Percentiles rank a stretch among this genome's conserved stretches.
Conservation (phyloP, 2,888 invertebrate species). For the Bellardia bayeri region DNA sequence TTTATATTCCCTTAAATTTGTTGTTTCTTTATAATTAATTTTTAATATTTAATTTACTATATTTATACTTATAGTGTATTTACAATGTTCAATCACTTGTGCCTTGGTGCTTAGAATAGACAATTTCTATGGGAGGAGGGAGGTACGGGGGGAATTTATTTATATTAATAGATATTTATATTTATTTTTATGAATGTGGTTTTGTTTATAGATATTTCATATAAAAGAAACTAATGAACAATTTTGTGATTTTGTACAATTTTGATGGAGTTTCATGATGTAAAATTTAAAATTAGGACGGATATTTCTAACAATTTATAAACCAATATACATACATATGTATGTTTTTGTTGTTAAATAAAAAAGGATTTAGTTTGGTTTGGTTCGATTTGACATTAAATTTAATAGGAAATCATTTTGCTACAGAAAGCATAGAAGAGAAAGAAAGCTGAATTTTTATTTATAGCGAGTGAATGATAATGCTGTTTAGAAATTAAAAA, state of each 20-base stretch:
- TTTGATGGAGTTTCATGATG: slow-evolving; percentile 31
- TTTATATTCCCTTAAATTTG: slow-evolving; percentile 61
- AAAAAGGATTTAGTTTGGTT: slow-evolving; percentile 3
- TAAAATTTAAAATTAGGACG: slow-evolving; percentile 68
- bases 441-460: slow-evolving; percentile 35
- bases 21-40: slow-evolving; percentile 53
- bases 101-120: slow-evolving; percentile 71
- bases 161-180: background rate
- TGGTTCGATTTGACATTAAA: background rate
- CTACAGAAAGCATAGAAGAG: slow-evolving; percentile 2
- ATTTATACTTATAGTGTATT: slow-evolving; percentile 70
- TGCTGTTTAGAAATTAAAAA: background rate
- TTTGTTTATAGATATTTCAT: slow-evolving; percentile 10
- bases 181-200: slow-evolving; percentile 19
- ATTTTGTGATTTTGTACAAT: slow-evolving; percentile 62
- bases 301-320: slow-evolving; percentile 67
- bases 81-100: slow-evolving; percentile 73
- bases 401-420: background rate
- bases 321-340: background rate
- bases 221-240: slow-evolving; percentile 44
- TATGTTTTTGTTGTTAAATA: slow-evolving; percentile 6
- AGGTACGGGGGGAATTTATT: background rate
- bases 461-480: slow-evolving; percentile 17
- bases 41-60: slow-evolving; percentile 61
- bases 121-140: slow-evolving; percentile 45